Conservation (phyloP, 2,888 invertebrate species). For the Crocallis elinguaria region DNA sequence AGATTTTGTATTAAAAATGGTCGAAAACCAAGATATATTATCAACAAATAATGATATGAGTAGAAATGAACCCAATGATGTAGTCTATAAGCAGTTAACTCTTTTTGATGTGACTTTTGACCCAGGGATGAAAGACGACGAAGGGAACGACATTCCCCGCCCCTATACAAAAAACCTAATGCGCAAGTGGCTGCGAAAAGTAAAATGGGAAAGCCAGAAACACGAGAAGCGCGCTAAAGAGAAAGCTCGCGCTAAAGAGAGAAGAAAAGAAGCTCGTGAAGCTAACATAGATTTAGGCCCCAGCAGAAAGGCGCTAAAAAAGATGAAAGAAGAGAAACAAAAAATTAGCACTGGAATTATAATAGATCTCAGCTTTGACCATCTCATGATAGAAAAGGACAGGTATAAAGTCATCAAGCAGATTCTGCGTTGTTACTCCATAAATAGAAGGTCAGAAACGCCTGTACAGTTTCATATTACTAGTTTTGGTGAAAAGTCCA, state of each 20-base stretch:
- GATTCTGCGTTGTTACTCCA: conserved; percentile 94
- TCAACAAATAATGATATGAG: conserved; percentile 23
- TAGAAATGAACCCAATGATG: conserved; percentile 36
- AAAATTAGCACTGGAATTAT: conserved; percentile 89
- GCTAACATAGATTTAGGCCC: conserved; percentile 91
- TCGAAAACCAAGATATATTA: conserved; percentile 30
- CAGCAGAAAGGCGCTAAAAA: conserved; percentile 91
- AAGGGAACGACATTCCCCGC: conserved; percentile 72
- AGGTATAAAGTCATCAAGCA: conserved; percentile 95
- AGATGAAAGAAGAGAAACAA: conserved; percentile 88
- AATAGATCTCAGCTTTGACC: conserved; percentile 96
- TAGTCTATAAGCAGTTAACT: conserved; percentile 61
- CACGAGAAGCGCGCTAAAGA: conserved; percentile 89
- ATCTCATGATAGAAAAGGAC: conserved; percentile 95
- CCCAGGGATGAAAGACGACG: conserved; percentile 76
- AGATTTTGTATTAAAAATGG: no score
- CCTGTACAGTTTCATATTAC: conserved; percentile 94
- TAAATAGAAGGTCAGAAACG: conserved; percentile 91
- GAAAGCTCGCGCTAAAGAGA: conserved; percentile 88
- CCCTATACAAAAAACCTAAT: conserved; percentile 86
- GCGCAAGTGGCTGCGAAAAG: conserved; percentile 88
- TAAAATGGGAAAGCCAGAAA: conserved; percentile 90
- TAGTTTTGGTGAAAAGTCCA: conserved; percentile 90
- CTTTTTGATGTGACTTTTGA: conserved; percentile 72
- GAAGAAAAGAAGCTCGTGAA: conserved; percentile 87